Evolutionary conservation across 2,888 invertebrate species (phyloP).

Genomic region (Ctena decussata): DNA sequence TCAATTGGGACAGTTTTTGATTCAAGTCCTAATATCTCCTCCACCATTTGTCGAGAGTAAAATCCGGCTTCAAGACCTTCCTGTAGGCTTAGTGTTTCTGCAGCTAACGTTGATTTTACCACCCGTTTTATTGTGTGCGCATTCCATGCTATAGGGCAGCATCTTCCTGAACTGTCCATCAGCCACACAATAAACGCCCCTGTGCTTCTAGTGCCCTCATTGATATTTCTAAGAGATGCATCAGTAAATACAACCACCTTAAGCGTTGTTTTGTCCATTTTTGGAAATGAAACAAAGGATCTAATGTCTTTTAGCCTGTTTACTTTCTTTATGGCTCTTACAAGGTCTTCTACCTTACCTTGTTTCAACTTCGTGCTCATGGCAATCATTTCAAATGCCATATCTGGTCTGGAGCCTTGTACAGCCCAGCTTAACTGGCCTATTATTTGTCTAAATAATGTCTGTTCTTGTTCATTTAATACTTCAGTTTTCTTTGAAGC

Average conservation of each 20-base stretch:
- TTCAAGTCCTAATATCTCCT: conserved; percentile 14
- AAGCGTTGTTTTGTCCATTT: neutral
- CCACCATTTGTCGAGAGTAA: conserved; percentile 37
- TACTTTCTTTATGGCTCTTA: neutral
- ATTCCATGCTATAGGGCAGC: conserved; percentile 38
- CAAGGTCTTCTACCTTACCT: neutral
- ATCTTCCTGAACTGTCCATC: conserved; percentile 26
- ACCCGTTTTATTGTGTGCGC: conserved; percentile 44
- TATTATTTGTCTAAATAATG: neutral
- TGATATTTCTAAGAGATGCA: conserved; percentile 15
- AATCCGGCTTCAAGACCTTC: conserved; percentile 47
- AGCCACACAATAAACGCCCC: conserved; percentile 32
- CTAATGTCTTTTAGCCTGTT: neutral
- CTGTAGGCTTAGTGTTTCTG: conserved; percentile 33
- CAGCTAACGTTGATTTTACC: conserved; percentile 37
- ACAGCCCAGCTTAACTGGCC: neutral
- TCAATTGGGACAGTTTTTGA: conserved; percentile 5
- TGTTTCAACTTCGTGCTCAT: neutral
- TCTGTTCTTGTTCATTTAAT: neutral
- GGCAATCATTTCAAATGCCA: neutral
- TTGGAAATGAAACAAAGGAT: neutral
- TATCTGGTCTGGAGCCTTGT: neutral
- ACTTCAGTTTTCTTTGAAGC: neutral
- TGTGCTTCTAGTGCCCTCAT: conserved; percentile 11
- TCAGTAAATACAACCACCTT: conserved; percentile 11